Evolutionary conservation across 1,140 invertebrate genomes (phyloP).

Genomic region (Hyles vespertilio): DNA sequence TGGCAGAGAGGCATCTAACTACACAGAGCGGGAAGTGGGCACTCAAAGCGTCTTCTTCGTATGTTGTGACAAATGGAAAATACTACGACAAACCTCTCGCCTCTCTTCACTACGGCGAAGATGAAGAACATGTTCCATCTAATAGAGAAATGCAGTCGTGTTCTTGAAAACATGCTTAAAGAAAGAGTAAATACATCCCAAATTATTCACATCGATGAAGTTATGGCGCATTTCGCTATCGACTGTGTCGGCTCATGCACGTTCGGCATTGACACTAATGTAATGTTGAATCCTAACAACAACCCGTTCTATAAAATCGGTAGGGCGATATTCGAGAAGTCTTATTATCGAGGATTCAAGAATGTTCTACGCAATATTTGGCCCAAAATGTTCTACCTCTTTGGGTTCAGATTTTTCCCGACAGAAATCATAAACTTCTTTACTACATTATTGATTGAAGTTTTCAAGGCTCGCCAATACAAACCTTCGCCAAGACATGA

Average conservation of each 20-base stretch:
- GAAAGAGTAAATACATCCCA: background rate
- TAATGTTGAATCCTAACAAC: background rate
- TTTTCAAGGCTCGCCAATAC: too few relatives aligned
- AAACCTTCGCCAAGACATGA: too few relatives aligned
- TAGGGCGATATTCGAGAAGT: slow-evolving; percentile 2
- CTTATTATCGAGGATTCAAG: slow-evolving; percentile 7
- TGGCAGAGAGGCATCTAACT: slow-evolving; percentile 3
- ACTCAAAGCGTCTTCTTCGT: slow-evolving; percentile 11
- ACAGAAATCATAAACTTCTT: slow-evolving; percentile 5
- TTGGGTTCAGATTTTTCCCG: slow-evolving; percentile 6
- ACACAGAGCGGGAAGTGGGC: background rate
- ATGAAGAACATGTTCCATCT: slow-evolving; percentile 14
- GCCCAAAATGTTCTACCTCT: slow-evolving; percentile 7
- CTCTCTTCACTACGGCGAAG: slow-evolving; percentile 10
- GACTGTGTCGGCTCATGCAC: slow-evolving; percentile 9
- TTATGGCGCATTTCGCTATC: slow-evolving; percentile 2
- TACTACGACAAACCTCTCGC: slow-evolving; percentile 9
- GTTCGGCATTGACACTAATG: slow-evolving; percentile 7
- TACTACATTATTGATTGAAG: background rate
- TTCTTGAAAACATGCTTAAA: slow-evolving; percentile 5
- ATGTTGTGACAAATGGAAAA: slow-evolving; percentile 9
- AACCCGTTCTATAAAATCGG: slow-evolving; percentile 3
- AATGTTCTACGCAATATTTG: slow-evolving; percentile 7
- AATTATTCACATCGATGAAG: background rate
- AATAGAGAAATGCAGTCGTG: slow-evolving; percentile 6